Evolutionary conservation across 2,113 vertebrate species (phyloP).

Genomic region (Bombycilla garrulus): DNA sequence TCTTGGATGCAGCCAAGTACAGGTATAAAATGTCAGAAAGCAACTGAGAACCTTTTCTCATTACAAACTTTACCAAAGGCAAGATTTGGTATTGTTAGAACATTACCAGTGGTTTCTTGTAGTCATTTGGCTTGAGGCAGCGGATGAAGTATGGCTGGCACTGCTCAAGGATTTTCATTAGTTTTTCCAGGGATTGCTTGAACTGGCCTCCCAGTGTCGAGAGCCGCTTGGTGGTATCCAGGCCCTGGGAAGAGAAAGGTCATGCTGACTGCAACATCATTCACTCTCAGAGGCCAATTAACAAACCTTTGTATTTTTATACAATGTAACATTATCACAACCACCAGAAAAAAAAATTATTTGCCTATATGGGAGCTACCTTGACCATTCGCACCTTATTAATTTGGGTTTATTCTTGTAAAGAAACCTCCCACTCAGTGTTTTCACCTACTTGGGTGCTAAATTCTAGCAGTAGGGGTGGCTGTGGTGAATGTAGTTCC

Average conservation of each 20-base stretch:
- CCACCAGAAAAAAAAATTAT: not conserved
- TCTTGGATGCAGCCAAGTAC: not conserved
- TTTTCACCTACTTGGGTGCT: not conserved
- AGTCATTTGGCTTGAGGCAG: constrained; percentile 96
- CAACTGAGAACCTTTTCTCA: not conserved
- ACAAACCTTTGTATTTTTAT: not conserved
- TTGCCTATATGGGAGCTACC: not conserved
- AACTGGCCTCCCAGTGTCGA: constrained; percentile 89
- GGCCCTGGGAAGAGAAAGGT: constrained; percentile 58
- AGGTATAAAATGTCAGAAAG: not conserved
- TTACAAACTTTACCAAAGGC: not conserved
- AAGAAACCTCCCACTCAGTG: not conserved
- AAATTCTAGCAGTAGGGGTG: not conserved
- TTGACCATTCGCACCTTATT: not conserved
- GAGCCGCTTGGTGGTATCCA: constrained; percentile 78
- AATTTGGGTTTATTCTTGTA: not conserved
- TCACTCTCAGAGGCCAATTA: not conserved
- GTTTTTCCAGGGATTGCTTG: constrained; percentile 91
- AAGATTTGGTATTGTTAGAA: not conserved
- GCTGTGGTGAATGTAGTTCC: not conserved
- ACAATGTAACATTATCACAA: not conserved
- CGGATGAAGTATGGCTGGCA: constrained; percentile 96
- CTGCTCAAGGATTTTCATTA: constrained; percentile 89
- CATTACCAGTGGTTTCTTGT: constrained; percentile 92
- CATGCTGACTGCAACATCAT: not conserved